Conservation (phyloP, 2,888 invertebrate species). For the Polydesmus complanatus region DNA sequence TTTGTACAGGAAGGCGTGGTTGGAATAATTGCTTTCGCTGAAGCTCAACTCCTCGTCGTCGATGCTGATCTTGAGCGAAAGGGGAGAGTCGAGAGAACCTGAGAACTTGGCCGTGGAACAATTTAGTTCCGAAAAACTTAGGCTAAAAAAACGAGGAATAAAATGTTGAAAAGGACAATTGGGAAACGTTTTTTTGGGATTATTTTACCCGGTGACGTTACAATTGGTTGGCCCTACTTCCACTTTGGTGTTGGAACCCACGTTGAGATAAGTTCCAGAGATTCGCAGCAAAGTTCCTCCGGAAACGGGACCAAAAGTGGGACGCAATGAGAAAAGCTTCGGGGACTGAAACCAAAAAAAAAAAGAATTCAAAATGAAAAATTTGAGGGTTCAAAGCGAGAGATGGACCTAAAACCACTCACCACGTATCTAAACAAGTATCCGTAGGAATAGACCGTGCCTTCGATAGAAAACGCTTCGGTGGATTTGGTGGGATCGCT, state of each 20-base stretch:
- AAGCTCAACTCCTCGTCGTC: not conserved
- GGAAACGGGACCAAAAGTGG: constrained; percentile 29
- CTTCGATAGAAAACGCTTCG: constrained; percentile 12
- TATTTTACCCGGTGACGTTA: constrained; percentile 2
- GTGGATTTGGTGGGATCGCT: constrained; percentile 10
- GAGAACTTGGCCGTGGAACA: not conserved
- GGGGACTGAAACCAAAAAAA: constrained; percentile 8
- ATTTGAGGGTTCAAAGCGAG: not conserved
- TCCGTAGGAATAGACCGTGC: constrained; percentile 9
- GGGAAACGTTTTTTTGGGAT: too few species aligned
- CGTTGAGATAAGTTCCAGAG: constrained; percentile 26
- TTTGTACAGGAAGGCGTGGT: constrained; percentile 21
- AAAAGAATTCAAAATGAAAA: too few species aligned
- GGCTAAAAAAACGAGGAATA: too few species aligned
- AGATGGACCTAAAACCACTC: not conserved
- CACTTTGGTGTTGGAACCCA: constrained; percentile 21
- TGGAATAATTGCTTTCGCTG: not conserved
- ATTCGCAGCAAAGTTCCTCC: constrained; percentile 32
- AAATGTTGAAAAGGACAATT: too few species aligned
- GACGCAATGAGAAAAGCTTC: constrained; percentile 21
- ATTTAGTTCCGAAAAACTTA: not conserved
- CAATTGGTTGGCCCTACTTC: constrained; percentile 21
- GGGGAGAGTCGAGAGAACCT: not conserved
- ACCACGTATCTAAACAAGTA: constrained; percentile 15
- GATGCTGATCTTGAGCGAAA: not conserved